These are phyloP conservation scores for Pelodytes ibericus DNA, from an alignment of 2,797 vertebrate genomes.

Conservation along the genomic window DNA sequence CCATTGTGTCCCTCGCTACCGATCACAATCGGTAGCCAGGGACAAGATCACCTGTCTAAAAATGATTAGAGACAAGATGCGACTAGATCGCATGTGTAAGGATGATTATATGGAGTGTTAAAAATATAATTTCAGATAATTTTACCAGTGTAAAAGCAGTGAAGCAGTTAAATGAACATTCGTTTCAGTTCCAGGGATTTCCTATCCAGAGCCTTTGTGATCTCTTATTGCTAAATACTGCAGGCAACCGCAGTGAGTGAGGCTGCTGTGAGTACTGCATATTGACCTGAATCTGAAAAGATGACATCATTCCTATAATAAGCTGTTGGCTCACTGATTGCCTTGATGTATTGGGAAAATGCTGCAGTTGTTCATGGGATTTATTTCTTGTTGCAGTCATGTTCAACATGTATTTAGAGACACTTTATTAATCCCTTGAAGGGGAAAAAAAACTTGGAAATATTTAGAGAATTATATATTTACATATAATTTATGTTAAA, in stretches of 20 bases:
- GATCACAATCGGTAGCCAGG: too few relatives aligned
- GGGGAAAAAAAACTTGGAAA: background rate
- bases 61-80: too few relatives aligned
- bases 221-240: conserved; percentile 39
- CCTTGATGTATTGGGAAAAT: conserved; percentile 40
- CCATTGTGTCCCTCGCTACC: too few relatives aligned
- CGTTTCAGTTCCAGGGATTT: conserved; percentile 3
- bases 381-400: background rate
- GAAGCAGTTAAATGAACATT: background rate
- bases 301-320: conserved; percentile 70
- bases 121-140: too few relatives aligned
- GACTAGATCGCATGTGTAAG: too few relatives aligned
- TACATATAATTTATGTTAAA: too few relatives aligned
- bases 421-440: background rate
- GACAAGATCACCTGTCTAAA: too few relatives aligned
- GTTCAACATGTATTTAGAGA: background rate
- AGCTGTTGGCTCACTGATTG: conserved; percentile 57
- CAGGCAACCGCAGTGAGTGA: conserved; percentile 60
- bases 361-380: conserved; percentile 56
- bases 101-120: too few relatives aligned
- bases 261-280: conserved; percentile 47
- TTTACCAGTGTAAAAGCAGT: too few relatives aligned
- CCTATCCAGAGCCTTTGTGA: background rate
- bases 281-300: conserved; percentile 56
- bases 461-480: background rate